Evolutionary conservation across 2,797 vertebrate species (phyloP), one percentile per base, ranked within the genome.

Genomic region (Pogonophryne albipinna): DNA sequence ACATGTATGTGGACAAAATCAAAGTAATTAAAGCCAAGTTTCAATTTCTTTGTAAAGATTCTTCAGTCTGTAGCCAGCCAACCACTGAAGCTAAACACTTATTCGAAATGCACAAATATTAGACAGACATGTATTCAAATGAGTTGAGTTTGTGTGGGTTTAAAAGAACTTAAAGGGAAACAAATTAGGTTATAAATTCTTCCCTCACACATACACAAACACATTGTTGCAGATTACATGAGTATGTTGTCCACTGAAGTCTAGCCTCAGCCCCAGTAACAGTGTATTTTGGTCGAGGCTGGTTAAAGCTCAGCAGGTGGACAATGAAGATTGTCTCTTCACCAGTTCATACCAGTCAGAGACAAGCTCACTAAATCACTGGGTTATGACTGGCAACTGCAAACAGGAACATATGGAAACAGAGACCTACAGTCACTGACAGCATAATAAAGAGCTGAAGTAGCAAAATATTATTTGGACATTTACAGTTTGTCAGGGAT

Each of bases 241-340:
- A 20, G 27, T 11, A 23, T 19, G 13, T 17, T 42, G 11, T 9
- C 17, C 38, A 6, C 49, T 49, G 14, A 50, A 31, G 57, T 19
- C 11, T 2, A 1, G 41, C 17, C 50, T 71, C 38, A 23, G 19
- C 70, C 74, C 75, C 58, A 17, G 53, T 56, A 63, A 80, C 80
- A 8, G 57, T 49, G 73, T 82, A 80, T 82, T 86, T 79, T 44
- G 59, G 84, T 77, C 55, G 0, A 49, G 45, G 69, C 46, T 63
- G 20, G 58, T 85, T 73, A 63, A 72, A 76, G 49, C 59, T 68
- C 56, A 61, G 76, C 66, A 80, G 66, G 71, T 75, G 76, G 63
- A 72, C 69, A 50, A 49, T 63, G 67, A 80, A 46, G 71, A 70
- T 62, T 61, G 71, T 49, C 58, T 67, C 41, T 38, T 76, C 57